Percentiles rank a stretch among this genome's conserved stretches.
phyloP scores from a whole-genome alignment of 2,113 vertebrate genomes.

The Oophaga pumilio region DNA sequence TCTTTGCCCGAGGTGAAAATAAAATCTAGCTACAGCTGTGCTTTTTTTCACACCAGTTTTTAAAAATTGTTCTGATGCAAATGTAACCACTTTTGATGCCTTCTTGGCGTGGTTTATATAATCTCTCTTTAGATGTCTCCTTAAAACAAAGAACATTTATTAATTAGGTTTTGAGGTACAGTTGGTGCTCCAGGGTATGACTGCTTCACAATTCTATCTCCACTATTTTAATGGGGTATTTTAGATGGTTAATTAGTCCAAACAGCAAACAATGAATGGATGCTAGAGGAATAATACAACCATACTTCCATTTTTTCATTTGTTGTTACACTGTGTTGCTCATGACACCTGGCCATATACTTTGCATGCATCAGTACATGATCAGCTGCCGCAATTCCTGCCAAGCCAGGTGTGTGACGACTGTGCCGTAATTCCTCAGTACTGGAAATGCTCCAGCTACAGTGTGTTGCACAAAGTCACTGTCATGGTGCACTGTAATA shows the following conservation, averaged over 20 bases:
- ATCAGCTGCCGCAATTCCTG: background rate
- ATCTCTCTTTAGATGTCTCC: too few relatives aligned
- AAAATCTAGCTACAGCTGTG: too few relatives aligned
- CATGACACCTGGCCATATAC: background rate
- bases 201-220: background rate
- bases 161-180: too few relatives aligned
- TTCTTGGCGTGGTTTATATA: too few relatives aligned
- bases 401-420: background rate
- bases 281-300: background rate
- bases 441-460: background rate
- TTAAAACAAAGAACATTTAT: too few relatives aligned
- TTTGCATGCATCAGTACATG: background rate
- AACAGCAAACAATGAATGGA: background rate
- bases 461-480: slow-evolving; percentile 6
- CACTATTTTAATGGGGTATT: background rate
- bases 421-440: background rate
- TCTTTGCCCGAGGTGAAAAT: too few relatives aligned
- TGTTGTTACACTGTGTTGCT: background rate
- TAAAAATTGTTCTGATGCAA: too few relatives aligned
- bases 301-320: background rate
- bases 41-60: too few relatives aligned
- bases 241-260: background rate
- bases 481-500: slow-evolving; percentile 10
- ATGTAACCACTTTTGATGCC: too few relatives aligned
- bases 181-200: background rate